These are phyloP conservation scores for Clupea harengus DNA, from an alignment of 2,113 vertebrate species.

Conservation along the genomic window DNA sequence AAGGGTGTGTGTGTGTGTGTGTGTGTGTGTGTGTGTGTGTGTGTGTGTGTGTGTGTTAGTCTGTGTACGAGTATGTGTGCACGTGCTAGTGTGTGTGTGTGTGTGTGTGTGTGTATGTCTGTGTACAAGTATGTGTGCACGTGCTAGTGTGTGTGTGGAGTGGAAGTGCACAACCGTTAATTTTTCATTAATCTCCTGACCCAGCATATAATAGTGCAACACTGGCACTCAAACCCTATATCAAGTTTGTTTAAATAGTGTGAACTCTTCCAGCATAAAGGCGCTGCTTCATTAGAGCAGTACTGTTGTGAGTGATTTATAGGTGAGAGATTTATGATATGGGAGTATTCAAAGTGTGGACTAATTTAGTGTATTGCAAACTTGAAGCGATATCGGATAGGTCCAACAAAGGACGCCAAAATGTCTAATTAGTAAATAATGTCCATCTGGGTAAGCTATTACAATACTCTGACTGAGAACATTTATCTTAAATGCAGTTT, in stretches of 20 bases:
- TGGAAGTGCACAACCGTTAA: background rate
- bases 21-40: slow-evolving; percentile 7
- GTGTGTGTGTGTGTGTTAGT: background rate
- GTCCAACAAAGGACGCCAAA: background rate
- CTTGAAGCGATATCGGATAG: background rate
- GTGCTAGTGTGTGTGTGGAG: background rate
- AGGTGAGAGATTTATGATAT: background rate
- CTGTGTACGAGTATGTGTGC: background rate
- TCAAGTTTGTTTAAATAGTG: background rate
- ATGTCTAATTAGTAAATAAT: background rate
- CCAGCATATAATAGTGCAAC: background rate
- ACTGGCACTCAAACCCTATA: background rate
- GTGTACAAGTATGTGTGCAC: background rate
- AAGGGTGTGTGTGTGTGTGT: background rate
- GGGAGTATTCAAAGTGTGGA: slow-evolving; percentile 4
- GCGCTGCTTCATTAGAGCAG: background rate
- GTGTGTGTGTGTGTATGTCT: background rate
- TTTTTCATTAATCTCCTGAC: background rate
- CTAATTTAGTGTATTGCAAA: background rate
- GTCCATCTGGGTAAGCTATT: slow-evolving; percentile 5
- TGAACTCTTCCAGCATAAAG: background rate
- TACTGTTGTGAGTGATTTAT: background rate
- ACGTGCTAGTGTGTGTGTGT: background rate
- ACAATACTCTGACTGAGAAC: background rate
- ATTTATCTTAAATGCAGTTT: background rate